Conservation (phyloP, 2,797 vertebrate species). For the Thalassophryne amazonica region DNA sequence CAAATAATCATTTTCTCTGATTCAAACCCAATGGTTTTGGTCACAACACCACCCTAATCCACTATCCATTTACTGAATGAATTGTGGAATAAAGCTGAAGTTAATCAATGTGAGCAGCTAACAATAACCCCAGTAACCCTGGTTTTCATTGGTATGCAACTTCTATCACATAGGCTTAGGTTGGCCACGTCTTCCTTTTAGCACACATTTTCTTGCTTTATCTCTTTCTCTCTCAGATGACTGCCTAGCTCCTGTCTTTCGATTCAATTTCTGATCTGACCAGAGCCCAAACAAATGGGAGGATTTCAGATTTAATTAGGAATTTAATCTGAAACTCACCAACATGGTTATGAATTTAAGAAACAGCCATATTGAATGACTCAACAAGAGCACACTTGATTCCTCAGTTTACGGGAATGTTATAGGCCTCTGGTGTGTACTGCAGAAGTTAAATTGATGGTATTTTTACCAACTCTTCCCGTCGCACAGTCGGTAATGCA, state of each 20-base stretch:
- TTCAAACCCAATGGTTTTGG: constrained; percentile 16
- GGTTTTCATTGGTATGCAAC: neutral
- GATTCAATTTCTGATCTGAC: constrained; percentile 5
- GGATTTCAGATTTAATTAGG: neutral
- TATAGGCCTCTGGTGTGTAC: neutral
- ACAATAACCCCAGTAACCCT: neutral
- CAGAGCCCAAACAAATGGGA: neutral
- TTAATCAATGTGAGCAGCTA: constrained; percentile 13
- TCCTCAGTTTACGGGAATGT: neutral
- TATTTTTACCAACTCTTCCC: no score
- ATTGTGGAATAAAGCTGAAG: constrained; percentile 1
- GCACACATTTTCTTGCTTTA: neutral
- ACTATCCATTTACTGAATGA: constrained; percentile 13
- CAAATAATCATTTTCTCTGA: constrained; percentile 16
- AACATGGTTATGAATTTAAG: neutral
- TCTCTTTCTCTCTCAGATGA: neutral
- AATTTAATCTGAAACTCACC: neutral
- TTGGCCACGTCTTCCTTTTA: neutral
- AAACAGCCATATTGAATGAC: no score
- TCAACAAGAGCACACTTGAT: no score
- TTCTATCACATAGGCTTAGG: neutral
- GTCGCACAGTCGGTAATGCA: no score
- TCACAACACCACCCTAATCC: constrained; percentile 15
- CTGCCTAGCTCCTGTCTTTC: neutral
- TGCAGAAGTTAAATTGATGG: no score